Base-by-base conservation (phyloP, 2,113 vertebrate genomes). In the Morone chrysops region DNA sequence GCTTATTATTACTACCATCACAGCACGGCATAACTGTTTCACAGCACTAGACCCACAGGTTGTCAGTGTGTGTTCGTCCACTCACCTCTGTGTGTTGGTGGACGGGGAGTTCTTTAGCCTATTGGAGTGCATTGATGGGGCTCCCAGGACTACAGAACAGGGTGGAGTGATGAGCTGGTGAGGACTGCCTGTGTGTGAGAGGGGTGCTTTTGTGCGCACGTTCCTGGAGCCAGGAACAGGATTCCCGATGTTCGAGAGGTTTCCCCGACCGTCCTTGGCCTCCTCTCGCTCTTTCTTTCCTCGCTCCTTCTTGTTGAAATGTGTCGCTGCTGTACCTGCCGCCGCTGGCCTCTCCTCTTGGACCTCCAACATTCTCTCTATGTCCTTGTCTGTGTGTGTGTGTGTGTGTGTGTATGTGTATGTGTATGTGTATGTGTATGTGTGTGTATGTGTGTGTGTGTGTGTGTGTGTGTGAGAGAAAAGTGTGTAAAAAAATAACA, bases 271-370 rank as follows among this genome's bases (percentile, higher is more conserved):
- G 91, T 94, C 94, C 84, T 94, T 94, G 82, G 93, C 81, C 74
- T 94, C 94, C 70, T 94, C 94, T 47, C 94, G 78, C 70, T 94
- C 94, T 75, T 94, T 94, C 91, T 94, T 94, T 60, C 92, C 94
- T 90, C 94, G 84, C 76, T 94, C 94, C 87, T 94, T 94, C 89
- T 94, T 94, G 83, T 73, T 92, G 83, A 94, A 94, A 83, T 94
- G 94, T 91, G 94, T 94, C 57, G 91, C 87, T 90, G 94, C 92
- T 92, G 94, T 92, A 89, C 94, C 94, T 90, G 93, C 93, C 92
- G 92, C 93, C 90, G 94, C 92, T 92, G 94, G 92, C 91, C 94
- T 93, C 86, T 94, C 94, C 93, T 94, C 94, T 91, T 94, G 94
- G 91, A 94, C 94, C 92, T 94, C 94, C 94, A 94, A 93, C 94